Evolutionary conservation across 1,140 invertebrate genomes (phyloP).

Genomic region (Paraescarpia echinospica): DNA sequence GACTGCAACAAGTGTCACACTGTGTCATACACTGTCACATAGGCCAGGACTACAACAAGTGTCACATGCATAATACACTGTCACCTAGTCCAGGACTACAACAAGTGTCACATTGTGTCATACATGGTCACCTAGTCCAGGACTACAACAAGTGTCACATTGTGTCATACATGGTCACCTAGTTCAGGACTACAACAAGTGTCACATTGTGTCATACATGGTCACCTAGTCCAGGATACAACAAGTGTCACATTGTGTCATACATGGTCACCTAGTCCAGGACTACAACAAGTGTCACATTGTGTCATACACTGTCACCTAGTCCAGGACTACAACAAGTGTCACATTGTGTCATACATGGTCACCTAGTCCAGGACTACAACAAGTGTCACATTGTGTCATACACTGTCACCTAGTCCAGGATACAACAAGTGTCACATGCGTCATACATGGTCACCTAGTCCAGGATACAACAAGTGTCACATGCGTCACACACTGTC

Average conservation of each 20-base stretch:
- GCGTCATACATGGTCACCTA: neutral
- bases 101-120: slow-evolving; percentile 16
- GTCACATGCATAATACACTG: neutral
- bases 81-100: neutral
- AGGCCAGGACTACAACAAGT: slow-evolving; percentile 70
- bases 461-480: neutral
- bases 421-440: neutral
- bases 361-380: neutral
- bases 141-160: neutral
- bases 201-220: neutral
- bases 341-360: slow-evolving; percentile 17
- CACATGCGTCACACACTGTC: neutral
- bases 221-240: neutral
- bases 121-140: slow-evolving; percentile 2
- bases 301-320: neutral
- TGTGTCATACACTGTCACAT: too few species aligned
- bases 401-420: neutral
- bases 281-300: slow-evolving; percentile 60
- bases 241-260: neutral
- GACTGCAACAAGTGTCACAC: neutral
- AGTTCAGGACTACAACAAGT: neutral
- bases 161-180: neutral
- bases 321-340: neutral
- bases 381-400: neutral
- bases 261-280: slow-evolving; percentile 72